A percentile compares a stretch with the other conserved stretches of the same genome.
Conservation (phyloP, 2,113 vertebrate genomes). For the Corythornis madagascariensis region DNA sequence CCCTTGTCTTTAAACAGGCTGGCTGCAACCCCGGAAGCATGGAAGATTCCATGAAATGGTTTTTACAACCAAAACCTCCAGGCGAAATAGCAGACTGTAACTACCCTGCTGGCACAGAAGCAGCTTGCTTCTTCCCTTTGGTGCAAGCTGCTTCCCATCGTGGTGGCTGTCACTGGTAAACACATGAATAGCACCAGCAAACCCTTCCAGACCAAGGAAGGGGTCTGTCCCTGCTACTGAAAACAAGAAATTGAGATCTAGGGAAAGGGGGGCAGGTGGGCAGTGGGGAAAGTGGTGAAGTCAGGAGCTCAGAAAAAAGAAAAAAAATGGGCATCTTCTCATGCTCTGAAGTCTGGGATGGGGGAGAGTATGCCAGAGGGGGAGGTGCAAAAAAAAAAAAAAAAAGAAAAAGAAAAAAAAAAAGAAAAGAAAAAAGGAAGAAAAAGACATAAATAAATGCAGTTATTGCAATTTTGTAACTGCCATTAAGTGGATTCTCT, state of each 20-base stretch:
- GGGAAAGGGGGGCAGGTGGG: accelerated
- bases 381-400: not conserved
- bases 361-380: not conserved
- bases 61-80: not conserved
- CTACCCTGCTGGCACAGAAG: accelerated
- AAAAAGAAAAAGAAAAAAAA: not conserved
- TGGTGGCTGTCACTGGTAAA: not conserved
- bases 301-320: not conserved
- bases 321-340: not conserved
- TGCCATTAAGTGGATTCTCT: not conserved
- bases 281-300: not conserved
- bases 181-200: not conserved
- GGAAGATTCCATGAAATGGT: not conserved
- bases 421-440: not conserved
- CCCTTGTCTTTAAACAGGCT: not conserved
- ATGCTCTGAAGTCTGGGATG: not conserved
- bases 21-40: not conserved
- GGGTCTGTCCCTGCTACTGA: not conserved
- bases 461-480: not conserved
- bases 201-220: not conserved
- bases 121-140: not conserved
- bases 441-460: not conserved
- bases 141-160: not conserved
- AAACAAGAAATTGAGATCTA: not conserved
- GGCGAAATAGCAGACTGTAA: not conserved